These are phyloP conservation scores for Monochamus alternatus DNA, from an alignment of 2,888 invertebrate species.

Conservation along the genomic window DNA sequence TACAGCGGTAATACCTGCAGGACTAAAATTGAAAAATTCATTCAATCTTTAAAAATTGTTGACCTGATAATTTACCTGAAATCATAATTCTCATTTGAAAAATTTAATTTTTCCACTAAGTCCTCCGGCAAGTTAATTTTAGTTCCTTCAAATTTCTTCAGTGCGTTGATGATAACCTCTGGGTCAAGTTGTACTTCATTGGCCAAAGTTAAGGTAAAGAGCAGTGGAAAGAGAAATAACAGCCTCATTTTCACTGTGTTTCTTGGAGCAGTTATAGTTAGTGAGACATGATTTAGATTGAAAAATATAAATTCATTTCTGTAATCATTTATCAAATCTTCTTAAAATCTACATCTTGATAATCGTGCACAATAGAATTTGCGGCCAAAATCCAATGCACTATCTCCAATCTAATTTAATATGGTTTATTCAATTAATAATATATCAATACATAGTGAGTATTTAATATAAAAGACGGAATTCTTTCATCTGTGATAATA, in stretches of 20 bases:
- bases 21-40: not conserved
- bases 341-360: slow-evolving; percentile 23
- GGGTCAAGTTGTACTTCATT: not conserved
- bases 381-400: too few species aligned
- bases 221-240: not conserved
- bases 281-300: not conserved
- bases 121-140: slow-evolving; percentile 20
- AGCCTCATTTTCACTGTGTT: not conserved
- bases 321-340: slow-evolving; percentile 8
- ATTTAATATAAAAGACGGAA: too few species aligned
- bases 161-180: not conserved
- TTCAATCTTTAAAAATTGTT: too few species aligned
- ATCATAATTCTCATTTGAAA: not conserved
- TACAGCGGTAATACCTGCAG: slow-evolving; percentile 26
- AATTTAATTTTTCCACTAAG: not conserved
- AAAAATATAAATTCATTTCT: too few species aligned
- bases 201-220: not conserved
- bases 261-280: not conserved
- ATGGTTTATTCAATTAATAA: too few species aligned
- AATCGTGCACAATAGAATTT: not conserved
- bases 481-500: too few species aligned
- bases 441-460: too few species aligned
- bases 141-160: not conserved
- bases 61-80: slow-evolving; percentile 5
- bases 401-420: too few species aligned